phyloP scores from a whole-genome alignment of 2,113 vertebrate genomes.

The Saccopteryx bilineata region DNA sequence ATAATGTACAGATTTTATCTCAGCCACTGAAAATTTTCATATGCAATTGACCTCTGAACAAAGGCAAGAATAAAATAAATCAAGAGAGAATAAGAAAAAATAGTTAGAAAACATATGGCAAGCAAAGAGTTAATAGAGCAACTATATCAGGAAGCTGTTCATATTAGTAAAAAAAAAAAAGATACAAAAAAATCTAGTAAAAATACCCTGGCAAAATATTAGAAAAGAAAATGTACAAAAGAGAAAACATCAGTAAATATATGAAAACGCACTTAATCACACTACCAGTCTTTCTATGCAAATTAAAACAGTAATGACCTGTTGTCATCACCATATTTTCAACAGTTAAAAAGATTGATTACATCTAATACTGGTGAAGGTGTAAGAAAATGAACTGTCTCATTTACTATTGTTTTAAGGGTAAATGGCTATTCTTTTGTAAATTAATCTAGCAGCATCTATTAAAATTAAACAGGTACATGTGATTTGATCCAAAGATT shows the following conservation, averaged over 20 bases:
- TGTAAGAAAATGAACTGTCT: neutral
- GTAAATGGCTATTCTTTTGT: constrained; percentile 1
- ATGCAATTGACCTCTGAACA: neutral
- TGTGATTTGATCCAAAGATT: neutral
- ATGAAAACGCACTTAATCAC: neutral
- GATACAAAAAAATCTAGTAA: neutral
- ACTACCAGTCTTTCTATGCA: neutral
- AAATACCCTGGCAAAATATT: neutral
- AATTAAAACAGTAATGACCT: neutral
- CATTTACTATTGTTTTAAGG: neutral
- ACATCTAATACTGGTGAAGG: neutral
- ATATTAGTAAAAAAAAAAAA: neutral
- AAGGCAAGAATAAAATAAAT: neutral
- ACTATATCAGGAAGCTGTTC: neutral
- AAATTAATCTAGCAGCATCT: neutral
- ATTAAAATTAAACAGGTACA: neutral
- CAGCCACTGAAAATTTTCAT: neutral
- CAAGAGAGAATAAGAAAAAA: neutral
- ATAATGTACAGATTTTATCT: neutral
- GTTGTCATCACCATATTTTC: neutral
- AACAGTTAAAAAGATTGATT: neutral
- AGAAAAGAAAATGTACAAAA: neutral
- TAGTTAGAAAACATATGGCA: neutral
- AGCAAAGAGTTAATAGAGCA: neutral
- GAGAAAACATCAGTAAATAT: neutral